These are phyloP conservation scores for Chionoecetes opilio DNA, from an alignment of 1,140 invertebrate genomes.

Conservation along the genomic window DNA sequence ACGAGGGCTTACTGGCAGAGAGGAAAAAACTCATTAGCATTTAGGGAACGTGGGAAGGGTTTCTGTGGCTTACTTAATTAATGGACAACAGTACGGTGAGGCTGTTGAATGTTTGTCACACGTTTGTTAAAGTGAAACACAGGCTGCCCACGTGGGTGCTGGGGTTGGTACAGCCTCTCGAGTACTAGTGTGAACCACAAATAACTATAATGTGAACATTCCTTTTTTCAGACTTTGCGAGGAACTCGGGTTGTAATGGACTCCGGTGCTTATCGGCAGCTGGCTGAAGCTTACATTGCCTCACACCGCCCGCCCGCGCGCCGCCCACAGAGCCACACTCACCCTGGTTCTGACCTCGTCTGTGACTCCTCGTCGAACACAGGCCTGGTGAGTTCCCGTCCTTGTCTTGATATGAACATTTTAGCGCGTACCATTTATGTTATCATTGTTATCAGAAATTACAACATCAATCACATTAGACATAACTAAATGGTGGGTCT, in stretches of 20 bases:
- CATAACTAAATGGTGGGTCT: neutral
- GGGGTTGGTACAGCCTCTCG: too few relatives aligned
- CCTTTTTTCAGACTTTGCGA: slow-evolving; percentile 65
- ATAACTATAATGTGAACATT: neutral
- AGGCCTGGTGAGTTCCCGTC: slow-evolving; percentile 32
- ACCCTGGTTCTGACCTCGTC: slow-evolving; percentile 72
- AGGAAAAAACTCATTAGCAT: neutral
- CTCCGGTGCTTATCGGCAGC: slow-evolving; percentile 77
- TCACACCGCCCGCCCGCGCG: slow-evolving; percentile 64
- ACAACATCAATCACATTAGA: neutral
- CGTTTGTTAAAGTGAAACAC: too few relatives aligned
- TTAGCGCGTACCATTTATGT: neutral
- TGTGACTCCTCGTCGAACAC: slow-evolving; percentile 66
- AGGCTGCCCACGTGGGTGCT: too few relatives aligned
- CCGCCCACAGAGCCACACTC: slow-evolving; percentile 67
- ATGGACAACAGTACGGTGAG: neutral
- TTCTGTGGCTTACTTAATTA: neutral
- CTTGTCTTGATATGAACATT: neutral
- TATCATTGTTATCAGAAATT: neutral
- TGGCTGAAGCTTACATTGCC: slow-evolving; percentile 79
- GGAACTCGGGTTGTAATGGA: slow-evolving; percentile 79
- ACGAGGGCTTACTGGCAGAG: neutral
- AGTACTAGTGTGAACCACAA: too few relatives aligned
- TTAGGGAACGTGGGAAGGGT: neutral
- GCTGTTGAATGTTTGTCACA: neutral